Percentiles rank a stretch among this genome's conserved stretches.
Evolutionary conservation across 2,797 vertebrate species (phyloP).

Genomic region (Lithobates sylvaticus): DNA sequence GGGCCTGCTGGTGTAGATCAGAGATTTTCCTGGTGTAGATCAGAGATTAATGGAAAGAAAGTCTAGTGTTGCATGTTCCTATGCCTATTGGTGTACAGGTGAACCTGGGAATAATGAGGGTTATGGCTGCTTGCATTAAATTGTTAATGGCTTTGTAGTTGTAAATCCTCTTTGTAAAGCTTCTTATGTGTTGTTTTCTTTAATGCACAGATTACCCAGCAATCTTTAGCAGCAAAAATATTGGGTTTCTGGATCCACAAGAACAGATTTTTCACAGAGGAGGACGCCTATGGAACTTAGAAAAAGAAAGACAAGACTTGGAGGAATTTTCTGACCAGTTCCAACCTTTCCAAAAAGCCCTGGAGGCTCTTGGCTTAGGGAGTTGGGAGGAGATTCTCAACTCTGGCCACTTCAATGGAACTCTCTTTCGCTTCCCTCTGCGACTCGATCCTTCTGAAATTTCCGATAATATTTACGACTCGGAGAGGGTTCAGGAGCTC

Average conservation of each 20-base stretch:
- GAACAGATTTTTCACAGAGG: slow-evolving; percentile 77
- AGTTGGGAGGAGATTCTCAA: slow-evolving; percentile 71
- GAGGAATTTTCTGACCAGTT: slow-evolving; percentile 78
- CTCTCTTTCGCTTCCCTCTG: slow-evolving; percentile 86
- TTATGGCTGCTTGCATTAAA: no score
- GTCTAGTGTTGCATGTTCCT: no score
- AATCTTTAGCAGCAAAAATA: slow-evolving; percentile 79
- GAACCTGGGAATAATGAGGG: no score
- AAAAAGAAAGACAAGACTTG: slow-evolving; percentile 73
- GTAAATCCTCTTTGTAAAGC: no score
- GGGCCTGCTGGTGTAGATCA: no score
- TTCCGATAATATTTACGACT: slow-evolving; percentile 79
- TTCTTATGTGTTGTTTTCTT: background rate
- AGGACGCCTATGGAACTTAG: slow-evolving; percentile 79
- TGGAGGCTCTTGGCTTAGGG: slow-evolving; percentile 70
- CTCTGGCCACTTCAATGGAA: slow-evolving; percentile 77
- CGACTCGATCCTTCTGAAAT: slow-evolving; percentile 78
- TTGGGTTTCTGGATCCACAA: slow-evolving; percentile 84
- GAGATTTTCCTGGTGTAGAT: no score
- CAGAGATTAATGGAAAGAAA: no score
- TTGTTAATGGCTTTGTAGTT: no score
- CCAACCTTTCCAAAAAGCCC: slow-evolving; percentile 78
- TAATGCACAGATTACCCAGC: slow-evolving; percentile 81
- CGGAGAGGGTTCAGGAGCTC: slow-evolving; percentile 75
- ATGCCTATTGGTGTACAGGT: no score